Evolutionary conservation across 2,888 invertebrate genomes (phyloP).

Genomic region (Notocelia uddmanniana): DNA sequence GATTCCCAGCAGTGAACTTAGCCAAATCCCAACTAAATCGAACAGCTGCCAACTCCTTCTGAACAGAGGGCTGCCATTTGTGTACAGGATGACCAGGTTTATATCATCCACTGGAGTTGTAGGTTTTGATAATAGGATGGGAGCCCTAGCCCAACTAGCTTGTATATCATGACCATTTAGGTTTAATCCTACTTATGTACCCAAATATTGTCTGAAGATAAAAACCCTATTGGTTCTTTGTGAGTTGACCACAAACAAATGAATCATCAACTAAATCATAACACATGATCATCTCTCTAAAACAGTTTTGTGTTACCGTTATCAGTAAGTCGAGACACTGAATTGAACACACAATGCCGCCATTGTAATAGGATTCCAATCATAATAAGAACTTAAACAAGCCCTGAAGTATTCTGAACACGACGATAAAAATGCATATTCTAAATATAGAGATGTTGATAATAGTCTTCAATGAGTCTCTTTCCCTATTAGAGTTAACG

Average conservation of each 20-base stretch:
- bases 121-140: too few relatives aligned
- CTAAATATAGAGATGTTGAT: constrained; percentile 36
- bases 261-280: too few relatives aligned
- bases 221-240: neutral
- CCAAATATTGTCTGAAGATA: too few relatives aligned
- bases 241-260: neutral
- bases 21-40: too few relatives aligned
- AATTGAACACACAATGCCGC: constrained; percentile 29
- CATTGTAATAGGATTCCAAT: constrained; percentile 25
- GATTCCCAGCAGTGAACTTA: too few relatives aligned
- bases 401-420: neutral
- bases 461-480: constrained; percentile 18
- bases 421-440: neutral
- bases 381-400: neutral
- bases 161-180: too few relatives aligned
- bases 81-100: too few relatives aligned
- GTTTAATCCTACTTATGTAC: too few relatives aligned
- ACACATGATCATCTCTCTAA: constrained; percentile 7
- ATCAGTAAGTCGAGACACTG: constrained; percentile 11
- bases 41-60: too few relatives aligned
- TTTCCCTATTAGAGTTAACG: constrained; percentile 23
- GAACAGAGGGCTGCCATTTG: too few relatives aligned
- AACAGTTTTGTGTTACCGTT: neutral
- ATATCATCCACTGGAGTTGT: too few relatives aligned
- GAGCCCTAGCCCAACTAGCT: too few relatives aligned